Percentiles rank a stretch among this genome's conserved stretches.
Evolutionary conservation across 2,797 vertebrate genomes (phyloP).

Genomic region (Mallotus villosus): DNA sequence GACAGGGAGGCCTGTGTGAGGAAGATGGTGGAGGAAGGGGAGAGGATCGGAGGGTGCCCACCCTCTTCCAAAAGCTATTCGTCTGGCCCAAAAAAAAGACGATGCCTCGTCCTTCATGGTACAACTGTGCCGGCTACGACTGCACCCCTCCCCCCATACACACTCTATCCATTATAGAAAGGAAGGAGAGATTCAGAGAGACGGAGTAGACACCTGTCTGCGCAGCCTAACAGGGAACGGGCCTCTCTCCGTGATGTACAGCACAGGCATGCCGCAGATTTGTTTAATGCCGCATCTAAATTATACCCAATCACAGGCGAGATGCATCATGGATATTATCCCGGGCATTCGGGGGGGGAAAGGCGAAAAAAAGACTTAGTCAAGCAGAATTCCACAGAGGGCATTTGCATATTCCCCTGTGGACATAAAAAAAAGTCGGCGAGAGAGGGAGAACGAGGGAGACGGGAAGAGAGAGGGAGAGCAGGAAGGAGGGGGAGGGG

Average conservation of each 20-base stretch:
- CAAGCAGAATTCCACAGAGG: constrained; percentile 69
- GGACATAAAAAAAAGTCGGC: constrained; percentile 9
- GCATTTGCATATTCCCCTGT: constrained; percentile 69
- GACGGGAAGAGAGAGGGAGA: constrained; percentile 33
- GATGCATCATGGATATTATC: constrained; percentile 60
- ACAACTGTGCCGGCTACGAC: constrained; percentile 4
- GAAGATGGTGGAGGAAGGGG: constrained; percentile 33
- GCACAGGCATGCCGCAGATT: constrained; percentile 23
- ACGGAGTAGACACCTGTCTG: constrained; percentile 61
- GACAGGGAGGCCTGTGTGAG: constrained; percentile 33
- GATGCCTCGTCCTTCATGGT: constrained; percentile 78
- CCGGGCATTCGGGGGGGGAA: constrained; percentile 21
- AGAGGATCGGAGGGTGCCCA: constrained; percentile 41
- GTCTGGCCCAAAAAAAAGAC: constrained; percentile 69
- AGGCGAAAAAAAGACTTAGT: constrained; percentile 61
- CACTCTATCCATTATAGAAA: constrained; percentile 50
- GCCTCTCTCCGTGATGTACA: constrained; percentile 39
- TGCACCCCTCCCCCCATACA: constrained; percentile 31
- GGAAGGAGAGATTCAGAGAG: constrained; percentile 41
- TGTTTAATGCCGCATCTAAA: constrained; percentile 52
- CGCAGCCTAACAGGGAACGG: constrained; percentile 47
- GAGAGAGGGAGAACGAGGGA: constrained; percentile 6
- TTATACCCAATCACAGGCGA: constrained; percentile 49
- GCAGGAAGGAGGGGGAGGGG: constrained; percentile 24
- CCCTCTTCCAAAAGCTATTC: constrained; percentile 70